A percentile compares a stretch with the other conserved stretches of the same genome.
These are phyloP conservation scores for Metellina segmentata DNA, from an alignment of 2,888 invertebrate species.

Conservation along the genomic window DNA sequence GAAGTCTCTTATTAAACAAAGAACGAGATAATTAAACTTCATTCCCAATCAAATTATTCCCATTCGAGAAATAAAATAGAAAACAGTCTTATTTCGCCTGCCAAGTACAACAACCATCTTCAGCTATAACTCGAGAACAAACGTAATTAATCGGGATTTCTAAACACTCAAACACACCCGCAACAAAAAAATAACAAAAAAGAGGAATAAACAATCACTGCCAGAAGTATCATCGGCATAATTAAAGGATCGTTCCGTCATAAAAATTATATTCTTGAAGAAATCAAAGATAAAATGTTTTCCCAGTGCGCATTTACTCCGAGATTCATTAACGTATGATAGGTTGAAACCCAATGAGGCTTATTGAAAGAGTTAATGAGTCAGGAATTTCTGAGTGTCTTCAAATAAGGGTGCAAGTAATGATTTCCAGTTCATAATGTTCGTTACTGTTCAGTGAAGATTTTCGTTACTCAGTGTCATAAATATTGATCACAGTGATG, in stretches of 20 bases:
- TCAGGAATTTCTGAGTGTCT: not conserved
- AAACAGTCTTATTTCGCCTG: not conserved
- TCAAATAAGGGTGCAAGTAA: not conserved
- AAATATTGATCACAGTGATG: too few species aligned
- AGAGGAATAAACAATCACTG: not conserved
- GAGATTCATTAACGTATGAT: not conserved
- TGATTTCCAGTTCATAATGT: not conserved
- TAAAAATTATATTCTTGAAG: not conserved
- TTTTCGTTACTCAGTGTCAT: too few species aligned
- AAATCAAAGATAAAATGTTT: not conserved
- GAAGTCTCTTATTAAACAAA: not conserved
- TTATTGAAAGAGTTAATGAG: not conserved
- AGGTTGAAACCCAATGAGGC: not conserved
- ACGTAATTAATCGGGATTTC: not conserved
- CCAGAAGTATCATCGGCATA: not conserved
- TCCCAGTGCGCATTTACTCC: not conserved
- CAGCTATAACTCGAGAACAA: not conserved
- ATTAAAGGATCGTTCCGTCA: not conserved
- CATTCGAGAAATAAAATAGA: not conserved
- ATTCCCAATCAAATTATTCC: not conserved
- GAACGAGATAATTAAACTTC: not conserved
- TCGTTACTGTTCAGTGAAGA: not conserved
- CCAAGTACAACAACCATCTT: not conserved
- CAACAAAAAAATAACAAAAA: not conserved
- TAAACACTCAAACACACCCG: not conserved